Evolutionary conservation across 1,140 invertebrate species (phyloP).

Genomic region (Matsumurasca onukii): DNA sequence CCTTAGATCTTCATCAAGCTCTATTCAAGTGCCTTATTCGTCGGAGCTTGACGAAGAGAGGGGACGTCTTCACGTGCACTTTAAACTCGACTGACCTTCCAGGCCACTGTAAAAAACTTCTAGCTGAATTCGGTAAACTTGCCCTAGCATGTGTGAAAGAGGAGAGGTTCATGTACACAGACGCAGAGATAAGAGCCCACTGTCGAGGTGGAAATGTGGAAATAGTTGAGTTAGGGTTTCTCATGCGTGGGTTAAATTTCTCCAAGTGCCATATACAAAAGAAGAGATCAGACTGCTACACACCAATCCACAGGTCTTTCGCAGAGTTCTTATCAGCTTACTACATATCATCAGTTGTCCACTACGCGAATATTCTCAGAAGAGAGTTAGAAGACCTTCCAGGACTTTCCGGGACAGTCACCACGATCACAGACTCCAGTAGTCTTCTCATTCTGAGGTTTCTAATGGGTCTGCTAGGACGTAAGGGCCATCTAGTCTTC

Average conservation of each 20-base stretch:
- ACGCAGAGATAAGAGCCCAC: conserved; percentile 49
- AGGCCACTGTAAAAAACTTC: conserved; percentile 51
- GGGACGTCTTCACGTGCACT: conserved; percentile 13
- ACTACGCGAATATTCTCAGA: conserved; percentile 53
- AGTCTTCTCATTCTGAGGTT: conserved; percentile 49
- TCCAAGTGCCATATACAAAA: conserved; percentile 44
- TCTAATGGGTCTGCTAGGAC: conserved; percentile 53
- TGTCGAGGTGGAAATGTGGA: conserved; percentile 48
- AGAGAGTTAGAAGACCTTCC: conserved; percentile 55
- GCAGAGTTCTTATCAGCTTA: conserved; percentile 57
- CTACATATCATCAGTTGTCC: conserved; percentile 55
- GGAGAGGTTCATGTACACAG: conserved; percentile 50
- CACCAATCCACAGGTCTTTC: conserved; percentile 53
- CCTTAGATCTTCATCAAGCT: conserved; percentile 49
- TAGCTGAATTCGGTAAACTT: conserved; percentile 55
- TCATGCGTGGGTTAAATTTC: conserved; percentile 49
- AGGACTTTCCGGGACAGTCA: conserved; percentile 41
- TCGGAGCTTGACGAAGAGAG: conserved; percentile 44
- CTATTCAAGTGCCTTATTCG: conserved; percentile 51
- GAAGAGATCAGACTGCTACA: conserved; percentile 49
- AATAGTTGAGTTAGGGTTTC: conserved; percentile 50
- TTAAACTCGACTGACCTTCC: conserved; percentile 46
- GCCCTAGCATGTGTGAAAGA: conserved; percentile 51
- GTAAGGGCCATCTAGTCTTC: conserved; percentile 51
- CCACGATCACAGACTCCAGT: conserved; percentile 27